phyloP scores from a whole-genome alignment of 2,113 vertebrate genomes.

The Columbina picui region DNA sequence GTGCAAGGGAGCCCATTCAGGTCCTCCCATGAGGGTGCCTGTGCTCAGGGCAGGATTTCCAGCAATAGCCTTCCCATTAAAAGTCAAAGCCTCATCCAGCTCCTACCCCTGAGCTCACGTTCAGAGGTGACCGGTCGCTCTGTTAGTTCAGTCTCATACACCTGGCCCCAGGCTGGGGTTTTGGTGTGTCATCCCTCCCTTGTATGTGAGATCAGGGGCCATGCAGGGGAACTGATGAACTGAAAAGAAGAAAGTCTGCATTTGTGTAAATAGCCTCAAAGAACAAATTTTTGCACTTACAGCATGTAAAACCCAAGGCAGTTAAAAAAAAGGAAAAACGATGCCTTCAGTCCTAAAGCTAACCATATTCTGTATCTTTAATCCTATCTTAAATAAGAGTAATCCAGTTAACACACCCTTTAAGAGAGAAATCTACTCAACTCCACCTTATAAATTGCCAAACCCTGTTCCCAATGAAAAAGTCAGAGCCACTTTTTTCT shows the following conservation, averaged over 20 bases:
- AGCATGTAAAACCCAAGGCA: neutral
- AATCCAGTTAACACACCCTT: neutral
- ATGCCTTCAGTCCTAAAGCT: neutral
- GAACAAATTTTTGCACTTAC: neutral
- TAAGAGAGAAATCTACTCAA: neutral
- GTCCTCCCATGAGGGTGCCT: neutral
- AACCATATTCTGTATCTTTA: neutral
- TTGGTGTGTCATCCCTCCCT: neutral
- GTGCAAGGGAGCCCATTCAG: neutral
- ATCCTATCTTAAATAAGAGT: neutral
- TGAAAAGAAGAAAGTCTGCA: neutral
- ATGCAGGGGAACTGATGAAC: neutral
- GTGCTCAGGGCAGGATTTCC: neutral
- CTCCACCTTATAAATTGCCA: neutral
- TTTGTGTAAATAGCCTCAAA: neutral
- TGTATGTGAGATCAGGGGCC: neutral
- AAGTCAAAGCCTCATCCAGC: neutral
- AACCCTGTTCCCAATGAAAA: neutral
- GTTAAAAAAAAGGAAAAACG: neutral
- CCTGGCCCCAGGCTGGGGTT: neutral
- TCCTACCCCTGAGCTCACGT: accelerated
- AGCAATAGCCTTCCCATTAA: neutral
- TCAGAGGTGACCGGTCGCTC: neutral
- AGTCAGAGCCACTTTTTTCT: neutral
- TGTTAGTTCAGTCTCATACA: neutral